Evolutionary conservation across 2,797 vertebrate species (phyloP), one percentile per base, ranked within the genome.

Genomic region (Ispidina picta): DNA sequence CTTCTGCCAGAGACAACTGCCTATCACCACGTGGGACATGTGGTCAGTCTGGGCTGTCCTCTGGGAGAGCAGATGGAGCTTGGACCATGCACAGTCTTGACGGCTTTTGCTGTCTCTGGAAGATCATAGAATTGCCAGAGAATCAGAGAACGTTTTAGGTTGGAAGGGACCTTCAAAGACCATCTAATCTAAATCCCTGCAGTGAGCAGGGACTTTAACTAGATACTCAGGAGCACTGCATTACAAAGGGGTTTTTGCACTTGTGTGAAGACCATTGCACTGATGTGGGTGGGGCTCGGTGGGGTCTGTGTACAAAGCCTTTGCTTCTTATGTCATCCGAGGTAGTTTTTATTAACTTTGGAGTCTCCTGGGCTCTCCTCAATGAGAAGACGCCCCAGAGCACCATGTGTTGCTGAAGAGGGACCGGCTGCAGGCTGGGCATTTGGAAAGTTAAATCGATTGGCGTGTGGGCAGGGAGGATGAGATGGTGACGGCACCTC

Each of bases 21-120:
- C 56, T 0, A 1, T 4, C 58, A 13, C 35, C 54, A 1, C 2
- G 7, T 1, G 70, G 71, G 74, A 56, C 37, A 3, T 1, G 2
- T 12, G 37, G 23, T 77, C 37, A 7, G 43, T 68, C 58, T 8
- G 72, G 37, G 58, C 52, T 70, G 35, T 26, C 70, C 83, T 16
- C 1, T 5, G 5, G 10, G 74, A 18, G 14, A 65, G 71, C 81
- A 46, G 55, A 13, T 4, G 51, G 70, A 69, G 66, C 15, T 44
- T 8, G 31, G 23, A 28, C 6, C 14, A 1, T 4, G 2, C 23
- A 29, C 3, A 4, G 0, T 22, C 52, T 49, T 29, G 9, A 59
- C 2, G 10, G 39, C 23, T 12, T 7, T 44, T 77, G 73, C 41
- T 70, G 68, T 14, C 55, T 23, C 76, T 9, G 54, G 31, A 29